Base-by-base conservation (phyloP, 2,888 invertebrate genomes). In the Brachyptera putata region DNA sequence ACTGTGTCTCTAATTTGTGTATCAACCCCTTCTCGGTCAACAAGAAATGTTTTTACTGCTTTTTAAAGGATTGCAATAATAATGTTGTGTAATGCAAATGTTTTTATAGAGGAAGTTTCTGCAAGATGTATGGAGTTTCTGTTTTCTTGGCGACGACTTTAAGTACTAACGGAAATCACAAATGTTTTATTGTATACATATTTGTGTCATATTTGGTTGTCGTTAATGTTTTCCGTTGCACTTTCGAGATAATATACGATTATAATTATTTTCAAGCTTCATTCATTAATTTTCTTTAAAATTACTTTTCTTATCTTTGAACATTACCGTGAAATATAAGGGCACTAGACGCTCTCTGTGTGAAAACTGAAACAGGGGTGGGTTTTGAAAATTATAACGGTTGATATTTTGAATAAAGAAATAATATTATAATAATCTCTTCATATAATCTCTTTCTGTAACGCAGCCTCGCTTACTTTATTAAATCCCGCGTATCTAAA, bases 111-210 rank as follows among this genome's bases (percentile, higher is more conserved):
- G 53, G 34, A 53, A 18, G 34, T 50, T 34, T 53, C 13, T 3
- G 36, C 1, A 22, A 36, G 53, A 56, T 56, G 48, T 60, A 56
- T 60, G 60, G 56, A 56, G 65, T 62, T 65, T 63, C 65, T 64
- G 62, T 62, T 64, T 61, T 63, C 64, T 63, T 63, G 61, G 65
- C 62, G 62, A 57, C 50, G 65, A 59, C 60, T 59, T 62, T 64
- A 65, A 63, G 61, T 63, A 64, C 62, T 63, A 62, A 60, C 65
- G 65, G 63, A 62, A 61, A 63, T 59, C 61, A 64, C 66, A 66
- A 66, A 66, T 66, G 63, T 64, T 55, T 43, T 61, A 53, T 58
- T 36, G 22, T 46, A n/a, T n/a, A 37, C 61, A 53, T 53, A 57
- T 58, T 50, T 24, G 53, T 43, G 61, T 48, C 53, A 49, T 56